A percentile compares a stretch with the other conserved stretches of the same genome.
These are phyloP conservation scores for Struthidea cinerea DNA, from an alignment of 2,113 vertebrate genomes.

Conservation along the genomic window DNA sequence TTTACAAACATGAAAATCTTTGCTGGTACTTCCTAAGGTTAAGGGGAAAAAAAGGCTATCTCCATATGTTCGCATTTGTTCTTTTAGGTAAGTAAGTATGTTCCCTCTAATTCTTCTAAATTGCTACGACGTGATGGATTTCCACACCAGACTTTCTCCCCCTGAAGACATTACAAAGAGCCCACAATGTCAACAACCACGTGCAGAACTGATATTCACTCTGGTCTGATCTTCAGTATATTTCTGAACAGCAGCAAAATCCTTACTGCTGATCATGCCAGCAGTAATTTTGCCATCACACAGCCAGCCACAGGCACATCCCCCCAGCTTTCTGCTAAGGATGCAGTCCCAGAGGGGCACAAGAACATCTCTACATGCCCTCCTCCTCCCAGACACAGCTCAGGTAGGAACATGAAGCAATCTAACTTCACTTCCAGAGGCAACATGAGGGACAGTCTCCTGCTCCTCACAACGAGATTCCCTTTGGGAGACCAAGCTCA, in stretches of 20 bases:
- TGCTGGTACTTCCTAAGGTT: slow-evolving; percentile 21
- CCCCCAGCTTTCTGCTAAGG: background rate
- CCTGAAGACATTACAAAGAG: background rate
- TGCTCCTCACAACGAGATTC: background rate
- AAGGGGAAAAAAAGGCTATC: background rate
- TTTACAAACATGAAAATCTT: slow-evolving; percentile 46
- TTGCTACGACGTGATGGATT: slow-evolving; percentile 17
- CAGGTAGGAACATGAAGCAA: background rate
- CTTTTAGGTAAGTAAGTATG: slow-evolving; percentile 46
- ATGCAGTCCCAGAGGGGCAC: background rate
- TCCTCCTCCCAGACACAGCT: background rate
- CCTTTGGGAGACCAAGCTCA: background rate
- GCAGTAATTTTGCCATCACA: slow-evolving; percentile 3
- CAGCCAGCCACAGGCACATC: background rate
- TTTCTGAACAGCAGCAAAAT: slow-evolving; percentile 30
- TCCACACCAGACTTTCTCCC: background rate
- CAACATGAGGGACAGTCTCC: background rate
- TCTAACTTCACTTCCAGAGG: background rate
- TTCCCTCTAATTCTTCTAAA: slow-evolving; percentile 40
- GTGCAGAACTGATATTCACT: background rate
- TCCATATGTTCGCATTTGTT: slow-evolving; percentile 34
- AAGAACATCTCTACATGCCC: background rate
- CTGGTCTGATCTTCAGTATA: background rate
- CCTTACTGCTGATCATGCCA: background rate
- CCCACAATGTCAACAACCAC: background rate